A percentile compares a stretch with the other conserved stretches of the same genome.
These are phyloP conservation scores for Lanius ludovicianus DNA, from an alignment of 2,113 vertebrate species.

Conservation along the genomic window DNA sequence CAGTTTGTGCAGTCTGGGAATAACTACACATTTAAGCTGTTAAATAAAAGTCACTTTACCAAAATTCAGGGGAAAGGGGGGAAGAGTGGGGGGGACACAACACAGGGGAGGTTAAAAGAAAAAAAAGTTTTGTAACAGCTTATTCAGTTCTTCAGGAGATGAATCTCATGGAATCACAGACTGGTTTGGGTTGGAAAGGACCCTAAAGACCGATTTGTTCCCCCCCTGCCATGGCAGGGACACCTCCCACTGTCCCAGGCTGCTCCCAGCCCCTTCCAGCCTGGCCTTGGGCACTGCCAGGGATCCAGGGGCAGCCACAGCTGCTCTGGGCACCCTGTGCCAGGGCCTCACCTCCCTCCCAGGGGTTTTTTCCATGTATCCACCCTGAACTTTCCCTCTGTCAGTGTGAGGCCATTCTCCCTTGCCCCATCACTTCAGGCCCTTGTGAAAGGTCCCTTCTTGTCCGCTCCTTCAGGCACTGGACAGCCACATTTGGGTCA, in stretches of 20 bases:
- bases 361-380: neutral
- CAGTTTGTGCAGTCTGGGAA: conserved; percentile 35
- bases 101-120: neutral
- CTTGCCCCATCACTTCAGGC: neutral
- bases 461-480: fast-evolving
- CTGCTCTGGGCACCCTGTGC: neutral
- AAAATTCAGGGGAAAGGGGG: neutral
- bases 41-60: neutral
- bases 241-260: fast-evolving
- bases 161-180: neutral
- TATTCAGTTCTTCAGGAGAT: neutral
- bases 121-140: neutral
- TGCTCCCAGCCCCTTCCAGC: neutral
- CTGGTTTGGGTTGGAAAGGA: neutral
- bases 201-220: too few species aligned
- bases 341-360: fast-evolving
- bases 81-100: neutral
- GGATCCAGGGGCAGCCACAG: neutral
- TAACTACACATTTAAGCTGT: conserved; percentile 5
- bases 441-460: neutral
- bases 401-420: neutral
- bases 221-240: neutral
- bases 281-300: neutral
- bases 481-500: neutral
- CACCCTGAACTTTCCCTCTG: neutral